phyloP scores from a whole-genome alignment of 2,888 invertebrate genomes.

The Eristalis intricaria region DNA sequence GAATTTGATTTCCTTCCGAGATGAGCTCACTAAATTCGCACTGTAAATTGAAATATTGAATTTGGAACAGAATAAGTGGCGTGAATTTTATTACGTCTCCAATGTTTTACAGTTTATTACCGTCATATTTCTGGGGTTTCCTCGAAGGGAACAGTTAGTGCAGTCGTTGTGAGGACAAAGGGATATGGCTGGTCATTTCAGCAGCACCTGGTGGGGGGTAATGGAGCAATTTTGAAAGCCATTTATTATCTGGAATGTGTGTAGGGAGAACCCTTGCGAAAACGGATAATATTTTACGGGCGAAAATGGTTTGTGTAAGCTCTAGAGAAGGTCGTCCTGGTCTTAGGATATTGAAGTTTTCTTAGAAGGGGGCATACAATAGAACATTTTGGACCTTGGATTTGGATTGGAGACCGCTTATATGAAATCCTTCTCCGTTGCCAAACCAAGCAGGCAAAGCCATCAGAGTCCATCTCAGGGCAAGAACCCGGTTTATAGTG shows the following conservation, averaged over 20 bases:
- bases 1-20: constrained; percentile 50
- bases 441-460: no score
- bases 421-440: no score
- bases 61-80: constrained; percentile 32
- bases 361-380: no score
- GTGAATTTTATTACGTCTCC: constrained; percentile 38
- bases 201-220: constrained; percentile 23
- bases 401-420: no score
- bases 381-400: no score
- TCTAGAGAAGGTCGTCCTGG: background rate
- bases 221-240: constrained; percentile 20
- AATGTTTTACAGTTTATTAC: constrained; percentile 44
- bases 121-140: constrained; percentile 31
- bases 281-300: background rate
- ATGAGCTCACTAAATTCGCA: constrained; percentile 20
- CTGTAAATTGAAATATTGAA: constrained; percentile 42
- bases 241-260: background rate
- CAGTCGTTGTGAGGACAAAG: background rate
- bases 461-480: no score
- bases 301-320: background rate
- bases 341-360: background rate
- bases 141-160: constrained; percentile 2
- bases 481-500: no score
- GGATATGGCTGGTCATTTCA: constrained; percentile 23
- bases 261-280: background rate